A percentile compares a stretch with the other conserved stretches of the same genome.
Evolutionary conservation across 1,140 invertebrate species (phyloP).

Genomic region (Steinernema feltiae): DNA sequence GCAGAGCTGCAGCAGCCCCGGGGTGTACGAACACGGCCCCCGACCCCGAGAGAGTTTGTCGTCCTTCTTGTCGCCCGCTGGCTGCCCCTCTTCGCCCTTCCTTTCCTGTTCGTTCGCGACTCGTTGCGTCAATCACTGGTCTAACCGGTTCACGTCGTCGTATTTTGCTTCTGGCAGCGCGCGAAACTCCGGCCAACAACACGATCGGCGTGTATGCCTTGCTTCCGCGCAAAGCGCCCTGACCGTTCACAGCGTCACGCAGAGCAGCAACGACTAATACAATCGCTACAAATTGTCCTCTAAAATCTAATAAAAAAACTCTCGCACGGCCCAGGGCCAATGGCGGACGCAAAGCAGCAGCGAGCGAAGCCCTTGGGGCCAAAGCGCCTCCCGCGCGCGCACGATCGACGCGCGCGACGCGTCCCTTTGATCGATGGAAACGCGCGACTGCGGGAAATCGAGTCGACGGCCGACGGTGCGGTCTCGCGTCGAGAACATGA

Average conservation of each 20-base stretch:
- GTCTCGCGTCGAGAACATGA: not conserved
- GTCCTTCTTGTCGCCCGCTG: not conserved
- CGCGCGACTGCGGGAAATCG: not conserved
- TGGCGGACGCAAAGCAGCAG: not conserved
- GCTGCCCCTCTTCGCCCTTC: not conserved
- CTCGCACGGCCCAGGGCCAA: not conserved
- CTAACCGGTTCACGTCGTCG: not conserved
- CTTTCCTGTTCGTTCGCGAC: not conserved
- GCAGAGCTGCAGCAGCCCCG: no score
- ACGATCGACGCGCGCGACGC: not conserved
- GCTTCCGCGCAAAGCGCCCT: no score
- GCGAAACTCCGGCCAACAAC: not conserved
- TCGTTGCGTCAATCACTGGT: conserved; percentile 4
- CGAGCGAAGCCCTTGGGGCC: not conserved
- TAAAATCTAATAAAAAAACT: not conserved
- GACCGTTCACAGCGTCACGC: no score
- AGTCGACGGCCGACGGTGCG: not conserved
- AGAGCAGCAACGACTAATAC: no score
- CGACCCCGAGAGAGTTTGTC: conserved; percentile 2
- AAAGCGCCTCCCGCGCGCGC: not conserved
- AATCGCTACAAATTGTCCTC: not conserved
- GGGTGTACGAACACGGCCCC: not conserved
- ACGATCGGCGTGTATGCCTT: no score
- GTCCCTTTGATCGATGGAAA: not conserved
- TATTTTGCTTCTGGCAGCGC: no score